Evolutionary conservation across 1,140 invertebrate species (phyloP).

Genomic region (Augochlora pura): DNA sequence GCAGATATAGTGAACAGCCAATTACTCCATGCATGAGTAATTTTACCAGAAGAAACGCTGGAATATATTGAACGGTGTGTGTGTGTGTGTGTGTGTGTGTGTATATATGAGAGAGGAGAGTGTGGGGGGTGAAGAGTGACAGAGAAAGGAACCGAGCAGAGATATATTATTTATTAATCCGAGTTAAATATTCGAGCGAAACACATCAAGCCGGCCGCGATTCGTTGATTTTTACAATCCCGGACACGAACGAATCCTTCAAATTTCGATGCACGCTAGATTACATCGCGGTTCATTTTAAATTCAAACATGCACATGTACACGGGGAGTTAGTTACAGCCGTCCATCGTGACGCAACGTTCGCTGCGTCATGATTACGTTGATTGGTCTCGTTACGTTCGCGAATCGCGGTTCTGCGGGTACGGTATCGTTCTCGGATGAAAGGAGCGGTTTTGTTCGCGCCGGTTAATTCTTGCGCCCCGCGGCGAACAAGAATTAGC

Average conservation of each 20-base stretch:
- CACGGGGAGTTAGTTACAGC: background rate
- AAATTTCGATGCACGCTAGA: background rate
- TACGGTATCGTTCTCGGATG: background rate
- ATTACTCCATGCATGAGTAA: slow-evolving; percentile 43
- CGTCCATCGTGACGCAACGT: background rate
- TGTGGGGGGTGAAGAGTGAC: no score
- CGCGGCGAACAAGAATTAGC: background rate
- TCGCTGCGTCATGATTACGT: background rate
- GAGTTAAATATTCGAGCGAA: slow-evolving; percentile 1
- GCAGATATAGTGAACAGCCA: slow-evolving; percentile 37
- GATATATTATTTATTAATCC: no score
- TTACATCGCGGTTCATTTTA: slow-evolving; percentile 5
- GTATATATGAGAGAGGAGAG: no score
- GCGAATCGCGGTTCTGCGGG: background rate
- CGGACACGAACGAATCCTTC: no score
- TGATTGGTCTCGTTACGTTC: background rate
- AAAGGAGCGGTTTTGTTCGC: background rate
- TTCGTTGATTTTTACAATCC: no score
- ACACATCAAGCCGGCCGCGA: background rate
- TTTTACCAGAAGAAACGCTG: slow-evolving; percentile 32
- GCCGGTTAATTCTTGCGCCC: background rate
- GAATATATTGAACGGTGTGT: background rate
- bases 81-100: no score
- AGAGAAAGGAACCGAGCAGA: no score
- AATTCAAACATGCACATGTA: background rate